Percentiles rank a stretch among this genome's conserved stretches.
Evolutionary conservation across 2,797 vertebrate species (phyloP).

Genomic region (Podarcis siculus): DNA sequence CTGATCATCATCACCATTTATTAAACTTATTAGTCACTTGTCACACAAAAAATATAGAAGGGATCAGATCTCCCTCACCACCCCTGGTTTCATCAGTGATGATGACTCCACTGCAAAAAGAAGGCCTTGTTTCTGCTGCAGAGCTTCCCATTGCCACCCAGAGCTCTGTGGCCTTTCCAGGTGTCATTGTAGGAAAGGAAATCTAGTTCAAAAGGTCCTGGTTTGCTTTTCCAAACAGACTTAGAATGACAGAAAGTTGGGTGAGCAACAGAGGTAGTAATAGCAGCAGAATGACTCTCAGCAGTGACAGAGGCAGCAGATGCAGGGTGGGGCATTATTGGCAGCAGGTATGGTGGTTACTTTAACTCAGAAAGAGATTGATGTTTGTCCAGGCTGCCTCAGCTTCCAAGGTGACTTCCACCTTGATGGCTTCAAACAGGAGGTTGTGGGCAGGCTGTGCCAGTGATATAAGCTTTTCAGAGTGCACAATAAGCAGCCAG

Average conservation of each 20-base stretch:
- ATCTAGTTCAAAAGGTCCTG: neutral
- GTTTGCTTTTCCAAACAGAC: neutral
- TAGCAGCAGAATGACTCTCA: accelerated
- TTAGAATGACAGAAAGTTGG: neutral
- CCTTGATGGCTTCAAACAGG: neutral
- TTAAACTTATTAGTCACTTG: too few relatives aligned
- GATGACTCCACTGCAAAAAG: too few relatives aligned
- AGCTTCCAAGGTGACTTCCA: neutral
- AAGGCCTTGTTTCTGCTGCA: neutral
- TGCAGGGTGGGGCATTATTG: neutral
- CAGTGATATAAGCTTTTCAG: neutral
- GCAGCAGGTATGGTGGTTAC: neutral
- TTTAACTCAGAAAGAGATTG: neutral
- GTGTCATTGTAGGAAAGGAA: neutral
- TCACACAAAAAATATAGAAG: too few relatives aligned
- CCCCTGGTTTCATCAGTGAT: neutral
- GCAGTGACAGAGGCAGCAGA: neutral
- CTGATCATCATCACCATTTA: too few relatives aligned
- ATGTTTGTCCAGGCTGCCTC: neutral
- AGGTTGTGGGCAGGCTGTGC: neutral
- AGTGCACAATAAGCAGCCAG: neutral
- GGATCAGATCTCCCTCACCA: neutral
- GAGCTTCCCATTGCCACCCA: neutral
- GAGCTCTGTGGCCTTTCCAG: neutral
- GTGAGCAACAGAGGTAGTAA: accelerated